phyloP scores from a whole-genome alignment of 2,113 vertebrate species.

The Otis tarda region DNA sequence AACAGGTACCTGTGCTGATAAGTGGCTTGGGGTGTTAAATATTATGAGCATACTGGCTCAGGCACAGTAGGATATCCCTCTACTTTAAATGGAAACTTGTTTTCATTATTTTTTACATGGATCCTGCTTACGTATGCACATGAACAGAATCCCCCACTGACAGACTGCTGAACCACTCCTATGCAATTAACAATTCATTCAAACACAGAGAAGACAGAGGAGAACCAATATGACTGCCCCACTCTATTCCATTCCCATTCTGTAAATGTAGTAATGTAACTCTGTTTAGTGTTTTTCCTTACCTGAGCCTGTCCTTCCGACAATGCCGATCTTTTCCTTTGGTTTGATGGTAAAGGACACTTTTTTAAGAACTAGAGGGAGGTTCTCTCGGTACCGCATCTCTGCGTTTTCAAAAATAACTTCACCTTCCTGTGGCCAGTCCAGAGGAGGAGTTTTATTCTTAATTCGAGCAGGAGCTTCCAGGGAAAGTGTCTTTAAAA shows the following conservation, averaged over 20 bases:
- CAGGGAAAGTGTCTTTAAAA: slow-evolving; percentile 85
- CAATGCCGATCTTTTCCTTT: slow-evolving; percentile 92
- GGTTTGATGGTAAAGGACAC: slow-evolving; percentile 90
- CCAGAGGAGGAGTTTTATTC: slow-evolving; percentile 82
- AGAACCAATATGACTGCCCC: not conserved
- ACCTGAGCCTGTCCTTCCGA: slow-evolving; percentile 93
- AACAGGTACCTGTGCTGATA: not conserved
- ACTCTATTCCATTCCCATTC: not conserved
- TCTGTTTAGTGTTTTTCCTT: not conserved
- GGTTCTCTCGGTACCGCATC: slow-evolving; percentile 90
- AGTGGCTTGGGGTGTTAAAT: not conserved
- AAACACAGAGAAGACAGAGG: not conserved
- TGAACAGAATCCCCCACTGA: not conserved
- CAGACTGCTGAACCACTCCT: not conserved
- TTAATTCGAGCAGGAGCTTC: slow-evolving; percentile 90
- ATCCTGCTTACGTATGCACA: not conserved
- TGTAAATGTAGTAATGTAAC: not conserved
- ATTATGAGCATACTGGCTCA: not conserved
- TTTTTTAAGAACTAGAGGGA: slow-evolving; percentile 90
- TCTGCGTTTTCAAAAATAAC: slow-evolving; percentile 87
- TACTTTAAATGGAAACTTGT: not conserved
- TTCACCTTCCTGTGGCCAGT: slow-evolving; percentile 93
- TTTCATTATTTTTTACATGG: not conserved
- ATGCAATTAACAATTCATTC: not conserved
- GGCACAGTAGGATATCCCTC: not conserved